phyloP scores from a whole-genome alignment of 2,113 vertebrate genomes.

The Syngnathoides biaculeatus region DNA sequence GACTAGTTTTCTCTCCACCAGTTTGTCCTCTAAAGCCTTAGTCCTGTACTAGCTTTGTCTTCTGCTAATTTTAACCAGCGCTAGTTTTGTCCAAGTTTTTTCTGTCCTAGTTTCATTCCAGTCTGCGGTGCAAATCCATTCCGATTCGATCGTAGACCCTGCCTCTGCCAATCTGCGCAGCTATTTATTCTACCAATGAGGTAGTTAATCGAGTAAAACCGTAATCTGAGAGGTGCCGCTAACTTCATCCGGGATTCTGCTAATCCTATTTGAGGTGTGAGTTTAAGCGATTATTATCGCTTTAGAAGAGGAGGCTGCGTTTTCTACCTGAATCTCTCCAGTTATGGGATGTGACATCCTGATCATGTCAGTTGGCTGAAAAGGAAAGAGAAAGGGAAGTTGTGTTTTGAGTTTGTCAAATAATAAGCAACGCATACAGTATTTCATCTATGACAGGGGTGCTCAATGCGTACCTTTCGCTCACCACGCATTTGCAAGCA shows the following conservation, averaged over 20 bases:
- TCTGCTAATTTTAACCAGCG: not conserved
- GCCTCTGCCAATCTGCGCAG: not conserved
- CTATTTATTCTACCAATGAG: not conserved
- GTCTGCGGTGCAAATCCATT: not conserved
- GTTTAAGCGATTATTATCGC: not conserved
- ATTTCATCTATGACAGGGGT: no score
- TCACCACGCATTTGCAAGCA: no score
- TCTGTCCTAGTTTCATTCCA: not conserved
- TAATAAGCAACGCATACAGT: not conserved
- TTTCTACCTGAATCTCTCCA: constrained; percentile 93
- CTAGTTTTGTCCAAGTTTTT: not conserved
- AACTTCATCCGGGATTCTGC: not conserved
- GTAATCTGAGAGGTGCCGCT: not conserved
- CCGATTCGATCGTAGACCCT: not conserved
- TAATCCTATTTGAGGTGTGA: not conserved
- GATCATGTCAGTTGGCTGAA: constrained; percentile 78
- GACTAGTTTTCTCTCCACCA: no score
- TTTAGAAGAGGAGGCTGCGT: not conserved
- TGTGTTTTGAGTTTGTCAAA: not conserved
- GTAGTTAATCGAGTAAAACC: not conserved
- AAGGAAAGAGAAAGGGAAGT: not conserved
- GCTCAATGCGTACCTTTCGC: no score
- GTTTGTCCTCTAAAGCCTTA: no score
- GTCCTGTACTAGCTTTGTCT: not conserved
- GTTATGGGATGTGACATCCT: constrained; percentile 86